Conservation (phyloP, 2,888 invertebrate species). For the Ormyrus thymus region DNA sequence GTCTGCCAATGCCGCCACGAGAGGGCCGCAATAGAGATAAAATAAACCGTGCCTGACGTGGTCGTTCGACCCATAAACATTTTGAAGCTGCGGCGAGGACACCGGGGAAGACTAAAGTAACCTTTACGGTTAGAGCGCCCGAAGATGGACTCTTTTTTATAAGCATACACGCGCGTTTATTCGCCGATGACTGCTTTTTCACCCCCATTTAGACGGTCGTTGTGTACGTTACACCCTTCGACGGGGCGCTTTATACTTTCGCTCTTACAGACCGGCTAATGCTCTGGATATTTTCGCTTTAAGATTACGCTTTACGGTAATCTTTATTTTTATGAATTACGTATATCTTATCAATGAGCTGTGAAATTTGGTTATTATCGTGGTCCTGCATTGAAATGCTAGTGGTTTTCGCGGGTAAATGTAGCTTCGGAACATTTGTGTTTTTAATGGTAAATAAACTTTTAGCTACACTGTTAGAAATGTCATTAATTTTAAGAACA, state of each 20-base stretch:
- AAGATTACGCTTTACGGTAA: not conserved
- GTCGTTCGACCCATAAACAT: slow-evolving; percentile 50
- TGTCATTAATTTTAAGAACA: too few relatives aligned
- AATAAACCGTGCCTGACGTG: slow-evolving; percentile 42
- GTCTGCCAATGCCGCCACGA: not conserved
- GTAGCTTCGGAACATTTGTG: too few relatives aligned
- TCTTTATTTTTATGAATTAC: not conserved
- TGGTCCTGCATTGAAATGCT: too few relatives aligned
- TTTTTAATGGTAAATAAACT: too few relatives aligned
- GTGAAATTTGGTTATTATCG: not conserved
- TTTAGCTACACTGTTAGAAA: too few relatives aligned
- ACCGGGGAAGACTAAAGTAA: slow-evolving; percentile 9
- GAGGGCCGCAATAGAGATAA: slow-evolving; percentile 53
- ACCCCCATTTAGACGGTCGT: too few relatives aligned
- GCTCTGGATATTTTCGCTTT: too few relatives aligned
- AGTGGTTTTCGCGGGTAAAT: too few relatives aligned
- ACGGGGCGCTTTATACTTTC: too few relatives aligned
- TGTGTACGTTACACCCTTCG: too few relatives aligned
- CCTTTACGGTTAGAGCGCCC: slow-evolving; percentile 10
- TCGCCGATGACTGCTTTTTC: not conserved
- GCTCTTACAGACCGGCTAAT: too few relatives aligned
- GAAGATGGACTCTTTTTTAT: not conserved
- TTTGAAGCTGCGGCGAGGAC: slow-evolving; percentile 30
- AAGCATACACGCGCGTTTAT: not conserved
- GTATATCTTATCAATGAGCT: not conserved